Evolutionary conservation across 2,113 vertebrate genomes (phyloP), one percentile per base, ranked within the genome.

Genomic region (Mesoclemmys tuberculata): DNA sequence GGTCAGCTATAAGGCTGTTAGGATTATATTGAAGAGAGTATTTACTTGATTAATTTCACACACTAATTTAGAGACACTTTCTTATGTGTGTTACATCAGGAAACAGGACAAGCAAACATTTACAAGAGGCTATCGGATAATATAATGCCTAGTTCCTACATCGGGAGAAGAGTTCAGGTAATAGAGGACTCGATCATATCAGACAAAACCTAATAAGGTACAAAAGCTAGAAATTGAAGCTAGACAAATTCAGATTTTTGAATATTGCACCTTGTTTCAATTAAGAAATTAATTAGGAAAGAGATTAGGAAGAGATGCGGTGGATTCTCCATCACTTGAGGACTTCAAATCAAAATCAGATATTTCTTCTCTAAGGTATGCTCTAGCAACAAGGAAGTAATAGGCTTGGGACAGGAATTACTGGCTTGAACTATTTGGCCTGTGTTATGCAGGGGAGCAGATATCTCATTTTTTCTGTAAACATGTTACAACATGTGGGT

Each of bases 191-290:
- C 85, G 0, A 46, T 87, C 85, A 19, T 75, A 44, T 26, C 12
- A 27, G 21, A 41, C 10, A 46, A 64, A 1, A 80, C 27, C 3
- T 21, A 0, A 1, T 5, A 49, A n/a, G 21, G 4, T 44, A 82
- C 85, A 89, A 74, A 78, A 1, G 44, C 89, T 51, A 3, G 1
- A 46, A 4, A 77, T 31, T 44, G 22, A 56, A 84, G 83, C 80
- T 21, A 12, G 2, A 14, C 1, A 58, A 64, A 84, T 64, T 68
- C 64, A 68, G 18, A n/a, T 68, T 18, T 8, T 68, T 21, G 21
- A 56, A 81, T 75, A 2, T 46, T 1, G 1, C 1, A 74, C 5
- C 27, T 9, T 68, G 10, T 68, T 35, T 18, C 0, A 0, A 2
- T 48, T 14, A 78, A 64, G 13, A 18, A n/a, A n/a, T n/a, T 51